Evolutionary conservation across 2,113 vertebrate species (phyloP).

Genomic region (Mobula birostris): DNA sequence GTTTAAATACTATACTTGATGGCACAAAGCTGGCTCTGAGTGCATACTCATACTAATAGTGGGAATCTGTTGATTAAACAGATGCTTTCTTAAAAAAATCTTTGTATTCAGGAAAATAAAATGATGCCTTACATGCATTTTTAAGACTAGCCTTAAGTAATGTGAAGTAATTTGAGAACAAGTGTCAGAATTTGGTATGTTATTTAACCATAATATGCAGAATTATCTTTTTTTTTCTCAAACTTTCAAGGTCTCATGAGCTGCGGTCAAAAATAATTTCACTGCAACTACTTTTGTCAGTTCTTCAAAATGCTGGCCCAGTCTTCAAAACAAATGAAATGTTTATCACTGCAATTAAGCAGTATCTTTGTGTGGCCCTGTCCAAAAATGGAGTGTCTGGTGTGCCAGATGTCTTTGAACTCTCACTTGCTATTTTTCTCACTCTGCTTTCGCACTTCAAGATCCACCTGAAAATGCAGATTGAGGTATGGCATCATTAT

Average conservation of each 20-base stretch:
- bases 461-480: conserved; percentile 97
- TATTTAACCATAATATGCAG: background rate
- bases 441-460: conserved; percentile 94
- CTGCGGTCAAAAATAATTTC: conserved; percentile 92
- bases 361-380: conserved; percentile 91
- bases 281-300: conserved; percentile 86
- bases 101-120: background rate
- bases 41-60: background rate
- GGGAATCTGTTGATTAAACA: background rate
- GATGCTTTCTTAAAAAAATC: background rate
- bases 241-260: conserved; percentile 77
- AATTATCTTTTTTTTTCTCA: background rate
- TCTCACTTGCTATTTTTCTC: conserved; percentile 96
- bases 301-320: conserved; percentile 86
- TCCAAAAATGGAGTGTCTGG: conserved; percentile 96
- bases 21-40: background rate
- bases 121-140: background rate
- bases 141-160: background rate
- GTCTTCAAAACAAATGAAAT: conserved; percentile 93
- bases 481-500: conserved; percentile 68
- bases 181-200: background rate
- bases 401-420: conserved; percentile 93
- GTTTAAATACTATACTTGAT: background rate
- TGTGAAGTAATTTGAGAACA: background rate
- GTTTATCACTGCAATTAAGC: conserved; percentile 97